These are phyloP conservation scores for Promerops cafer DNA, from an alignment of 2,113 vertebrate species.

Conservation along the genomic window DNA sequence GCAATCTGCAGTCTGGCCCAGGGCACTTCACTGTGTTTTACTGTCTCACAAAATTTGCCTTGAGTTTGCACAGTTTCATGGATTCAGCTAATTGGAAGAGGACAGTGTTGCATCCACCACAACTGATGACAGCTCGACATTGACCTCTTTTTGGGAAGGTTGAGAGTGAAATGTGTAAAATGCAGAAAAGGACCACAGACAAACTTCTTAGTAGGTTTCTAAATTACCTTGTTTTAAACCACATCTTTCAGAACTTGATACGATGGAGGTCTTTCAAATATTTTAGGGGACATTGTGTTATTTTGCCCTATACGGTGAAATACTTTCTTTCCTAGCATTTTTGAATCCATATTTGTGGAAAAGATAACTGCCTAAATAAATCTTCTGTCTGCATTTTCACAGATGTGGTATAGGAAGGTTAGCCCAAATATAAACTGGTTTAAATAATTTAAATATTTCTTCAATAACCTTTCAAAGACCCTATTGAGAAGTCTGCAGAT, in stretches of 20 bases:
- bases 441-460: background rate
- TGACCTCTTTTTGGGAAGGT: background rate
- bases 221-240: background rate
- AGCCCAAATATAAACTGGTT: background rate
- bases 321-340: background rate
- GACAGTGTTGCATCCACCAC: background rate
- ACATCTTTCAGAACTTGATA: background rate
- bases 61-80: background rate
- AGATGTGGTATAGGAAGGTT: background rate
- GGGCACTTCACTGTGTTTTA: background rate
- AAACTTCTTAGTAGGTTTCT: background rate
- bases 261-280: fast-evolving
- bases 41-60: background rate
- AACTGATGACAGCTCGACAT: background rate
- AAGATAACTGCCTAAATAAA: background rate
- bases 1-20: background rate
- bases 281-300: background rate
- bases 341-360: background rate
- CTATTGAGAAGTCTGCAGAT: background rate
- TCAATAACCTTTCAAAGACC: background rate
- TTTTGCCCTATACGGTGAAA: background rate
- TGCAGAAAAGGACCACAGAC: background rate
- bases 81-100: background rate
- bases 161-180: background rate
- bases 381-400: background rate